Conservation (phyloP, 2,113 vertebrate genomes). For the Crotophaga sulcirostris region DNA sequence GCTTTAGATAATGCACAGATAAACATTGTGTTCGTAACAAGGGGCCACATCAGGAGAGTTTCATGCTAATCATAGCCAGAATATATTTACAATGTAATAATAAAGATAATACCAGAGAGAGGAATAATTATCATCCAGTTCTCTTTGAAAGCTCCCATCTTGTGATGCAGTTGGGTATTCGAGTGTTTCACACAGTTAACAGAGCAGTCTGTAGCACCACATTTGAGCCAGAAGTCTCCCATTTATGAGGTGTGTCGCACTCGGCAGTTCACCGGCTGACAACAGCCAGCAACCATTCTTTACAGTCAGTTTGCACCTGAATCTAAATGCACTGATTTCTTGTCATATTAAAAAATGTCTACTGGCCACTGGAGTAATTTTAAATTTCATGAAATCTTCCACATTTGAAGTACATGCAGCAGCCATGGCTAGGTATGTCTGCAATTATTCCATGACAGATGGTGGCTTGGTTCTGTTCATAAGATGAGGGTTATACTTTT, state of each 20-base stretch:
- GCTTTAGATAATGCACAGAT: background rate
- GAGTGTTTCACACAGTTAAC: background rate
- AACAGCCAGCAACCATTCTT: background rate
- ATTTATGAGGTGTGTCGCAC: background rate
- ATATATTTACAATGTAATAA: background rate
- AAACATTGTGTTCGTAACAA: background rate
- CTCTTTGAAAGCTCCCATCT: background rate
- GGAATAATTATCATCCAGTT: background rate
- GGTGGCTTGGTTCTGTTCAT: background rate
- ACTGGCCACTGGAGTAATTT: background rate
- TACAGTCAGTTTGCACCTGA: background rate
- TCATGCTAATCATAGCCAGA: background rate
- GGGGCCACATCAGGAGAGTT: background rate
- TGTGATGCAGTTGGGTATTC: background rate
- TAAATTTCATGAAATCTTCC: background rate
- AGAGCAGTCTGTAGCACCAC: background rate
- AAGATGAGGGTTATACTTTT: background rate
- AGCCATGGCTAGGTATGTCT: background rate
- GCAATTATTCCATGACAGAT: background rate
- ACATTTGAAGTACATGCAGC: rapidly evolving
- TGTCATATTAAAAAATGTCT: background rate
- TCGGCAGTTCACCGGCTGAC: background rate
- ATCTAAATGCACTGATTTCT: background rate
- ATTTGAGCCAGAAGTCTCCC: background rate
- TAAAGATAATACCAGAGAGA: background rate